Evolutionary conservation across 2,797 vertebrate genomes (phyloP).

Genomic region (Enteromius treurensis): DNA sequence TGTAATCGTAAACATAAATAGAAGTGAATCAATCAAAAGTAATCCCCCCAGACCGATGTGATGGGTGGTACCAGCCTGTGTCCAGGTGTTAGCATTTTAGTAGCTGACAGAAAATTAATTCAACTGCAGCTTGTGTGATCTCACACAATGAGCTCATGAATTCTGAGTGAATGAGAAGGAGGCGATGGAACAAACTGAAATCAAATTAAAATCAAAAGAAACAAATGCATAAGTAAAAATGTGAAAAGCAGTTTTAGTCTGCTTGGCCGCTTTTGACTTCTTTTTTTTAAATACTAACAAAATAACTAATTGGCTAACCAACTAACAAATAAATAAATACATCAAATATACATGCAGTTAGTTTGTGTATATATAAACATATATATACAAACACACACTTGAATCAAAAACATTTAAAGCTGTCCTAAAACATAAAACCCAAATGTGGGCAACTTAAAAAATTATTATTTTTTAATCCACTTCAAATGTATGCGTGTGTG

Average conservation of each 20-base stretch:
- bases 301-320: too few relatives aligned
- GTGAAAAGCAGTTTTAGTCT: not conserved
- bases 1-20: slow-evolving; percentile 16
- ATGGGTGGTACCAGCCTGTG: slow-evolving; percentile 47
- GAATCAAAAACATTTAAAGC: too few relatives aligned
- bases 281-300: not conserved
- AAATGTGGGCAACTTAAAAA: too few relatives aligned
- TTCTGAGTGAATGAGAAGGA: slow-evolving; percentile 32
- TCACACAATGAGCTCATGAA: slow-evolving; percentile 67
- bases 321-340: not conserved
- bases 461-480: too few relatives aligned
- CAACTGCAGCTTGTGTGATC: slow-evolving; percentile 57
- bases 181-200: slow-evolving; percentile 44
- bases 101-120: slow-evolving; percentile 52
- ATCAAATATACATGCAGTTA: not conserved
- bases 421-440: too few relatives aligned
- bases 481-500: too few relatives aligned
- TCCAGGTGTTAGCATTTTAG: slow-evolving; percentile 64
- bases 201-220: slow-evolving; percentile 32
- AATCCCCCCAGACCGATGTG: slow-evolving; percentile 28
- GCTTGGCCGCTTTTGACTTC: not conserved
- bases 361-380: not conserved
- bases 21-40: slow-evolving; percentile 16
- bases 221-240: slow-evolving; percentile 46
- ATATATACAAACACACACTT: too few relatives aligned